Evolutionary conservation across 2,797 vertebrate species (phyloP), one percentile per base, ranked within the genome.

Genomic region (Halcyon chelicuti): DNA sequence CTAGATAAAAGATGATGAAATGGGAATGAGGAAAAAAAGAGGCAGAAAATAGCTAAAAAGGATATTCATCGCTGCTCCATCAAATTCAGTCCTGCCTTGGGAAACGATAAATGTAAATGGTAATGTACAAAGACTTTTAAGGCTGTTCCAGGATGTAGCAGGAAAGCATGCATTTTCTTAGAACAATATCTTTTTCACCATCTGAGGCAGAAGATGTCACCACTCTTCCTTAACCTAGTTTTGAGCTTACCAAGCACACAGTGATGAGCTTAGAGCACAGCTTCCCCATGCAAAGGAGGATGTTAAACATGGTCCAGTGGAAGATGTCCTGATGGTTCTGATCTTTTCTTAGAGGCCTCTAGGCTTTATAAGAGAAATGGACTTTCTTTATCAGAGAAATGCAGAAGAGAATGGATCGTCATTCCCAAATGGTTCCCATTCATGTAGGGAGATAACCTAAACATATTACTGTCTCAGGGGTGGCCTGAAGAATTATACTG

Each of bases 1-100:
- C 37, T 90, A 89, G 49, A 90, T 87, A 84, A 90, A 94, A 94
- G 29, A 92, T 39, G 70, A 63, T 81, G 40, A 94, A 96, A 90
- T 42, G 52, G 37, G 60, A 95, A 86, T 66, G 28, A 86, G 42
- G 23, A n/a, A 40, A 31, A 71, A 80, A 67, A 52, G 42, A 57
- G 62, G 37, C 31, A 91, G 70, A 93, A 95, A 81, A 91, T 28
- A 84, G 62, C 73, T 81, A 63, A 79, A 88, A 84, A 88, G 39
- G 81, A 94, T 79, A 91, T 79, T 90, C 73, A 66, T 91, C 66
- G 70, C 47, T 44, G 39, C 40, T 86, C 87, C 70, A 91, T 86
- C 62, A 84, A 73, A 78, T 70, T 93, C 42, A 67, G 25, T 61
- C 55, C 57, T 86, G 76, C 79, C 71, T 86, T 84, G 71, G 91